A percentile compares a stretch with the other conserved stretches of the same genome.
Evolutionary conservation across 1,140 invertebrate species (phyloP).

Genomic region (Monomorium pharaonis): DNA sequence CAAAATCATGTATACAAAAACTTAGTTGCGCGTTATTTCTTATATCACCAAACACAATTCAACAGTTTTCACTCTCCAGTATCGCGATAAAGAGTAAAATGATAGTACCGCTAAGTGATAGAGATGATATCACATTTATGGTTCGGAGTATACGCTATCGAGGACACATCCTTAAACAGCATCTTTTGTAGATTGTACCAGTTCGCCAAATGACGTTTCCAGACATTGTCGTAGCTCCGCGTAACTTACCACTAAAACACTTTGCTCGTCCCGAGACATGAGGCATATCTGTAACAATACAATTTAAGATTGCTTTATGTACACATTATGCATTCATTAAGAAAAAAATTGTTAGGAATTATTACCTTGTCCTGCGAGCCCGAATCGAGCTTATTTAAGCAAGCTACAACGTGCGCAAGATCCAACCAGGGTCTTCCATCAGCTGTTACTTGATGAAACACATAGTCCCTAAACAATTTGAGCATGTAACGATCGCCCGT

Average conservation of each 20-base stretch:
- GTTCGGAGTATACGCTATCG: slow-evolving; percentile 73
- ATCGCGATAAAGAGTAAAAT: slow-evolving; percentile 73
- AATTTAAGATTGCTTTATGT: slow-evolving; percentile 3
- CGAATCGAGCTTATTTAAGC: slow-evolving; percentile 97
- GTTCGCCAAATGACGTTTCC: slow-evolving; percentile 95
- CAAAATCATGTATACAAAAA: slow-evolving; percentile 69
- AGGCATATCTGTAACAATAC: slow-evolving; percentile 91
- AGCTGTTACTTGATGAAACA: slow-evolving; percentile 97
- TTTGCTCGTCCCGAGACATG: slow-evolving; percentile 98
- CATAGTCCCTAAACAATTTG: slow-evolving; percentile 98
- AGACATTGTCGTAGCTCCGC: slow-evolving; percentile 97
- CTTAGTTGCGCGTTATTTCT: slow-evolving; percentile 62
- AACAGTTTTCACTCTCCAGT: slow-evolving; percentile 62
- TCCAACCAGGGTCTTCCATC: slow-evolving; percentile 98
- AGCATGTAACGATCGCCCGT: slow-evolving; percentile 99
- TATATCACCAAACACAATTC: slow-evolving; percentile 59
- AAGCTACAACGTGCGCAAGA: slow-evolving; percentile 96
- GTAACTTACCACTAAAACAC: slow-evolving; percentile 97
- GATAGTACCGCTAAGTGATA: slow-evolving; percentile 82
- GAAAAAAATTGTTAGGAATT: neutral
- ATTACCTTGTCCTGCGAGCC: slow-evolving; percentile 94
- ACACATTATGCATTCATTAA: no score
- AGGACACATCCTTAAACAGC: slow-evolving; percentile 70
- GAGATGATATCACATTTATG: slow-evolving; percentile 84
- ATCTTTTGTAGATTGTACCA: slow-evolving; percentile 87